Evolutionary conservation across 1,140 invertebrate species (phyloP).

Genomic region (Tetramorium alpestre): DNA sequence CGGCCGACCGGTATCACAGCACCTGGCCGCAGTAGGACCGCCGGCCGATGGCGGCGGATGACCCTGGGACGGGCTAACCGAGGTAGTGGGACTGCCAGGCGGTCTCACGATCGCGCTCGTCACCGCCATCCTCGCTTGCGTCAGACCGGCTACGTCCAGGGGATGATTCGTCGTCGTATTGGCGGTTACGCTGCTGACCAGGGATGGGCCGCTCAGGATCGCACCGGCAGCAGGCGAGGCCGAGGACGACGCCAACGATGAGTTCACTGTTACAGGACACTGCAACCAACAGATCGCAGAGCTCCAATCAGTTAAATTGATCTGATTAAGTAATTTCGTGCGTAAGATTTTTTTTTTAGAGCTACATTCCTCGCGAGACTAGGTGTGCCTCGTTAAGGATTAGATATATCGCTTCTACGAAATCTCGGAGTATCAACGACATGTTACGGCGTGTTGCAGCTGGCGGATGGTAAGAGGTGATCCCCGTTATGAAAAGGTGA

Average conservation of each 20-base stretch:
- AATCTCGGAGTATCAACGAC: neutral
- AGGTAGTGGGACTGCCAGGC: constrained; percentile 82
- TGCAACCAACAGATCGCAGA: constrained; percentile 70
- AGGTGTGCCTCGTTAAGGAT: neutral
- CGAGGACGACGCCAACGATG: constrained; percentile 88
- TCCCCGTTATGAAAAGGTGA: constrained; percentile 53
- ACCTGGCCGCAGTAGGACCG: constrained; percentile 87
- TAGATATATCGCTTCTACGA: neutral
- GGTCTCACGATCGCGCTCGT: constrained; percentile 83
- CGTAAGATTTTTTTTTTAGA: neutral
- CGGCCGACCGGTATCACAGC: constrained; percentile 96
- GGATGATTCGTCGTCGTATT: constrained; percentile 76
- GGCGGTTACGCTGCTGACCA: constrained; percentile 82
- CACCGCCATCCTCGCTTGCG: constrained; percentile 85
- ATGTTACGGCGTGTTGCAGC: constrained; percentile 49
- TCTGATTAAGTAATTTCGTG: neutral
- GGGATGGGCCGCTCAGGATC: constrained; percentile 82
- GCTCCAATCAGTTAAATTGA: neutral
- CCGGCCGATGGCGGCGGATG: constrained; percentile 86
- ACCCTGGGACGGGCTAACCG: constrained; percentile 84
- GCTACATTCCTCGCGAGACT: neutral
- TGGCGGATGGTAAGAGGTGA: constrained; percentile 51
- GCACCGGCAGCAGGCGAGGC: constrained; percentile 86
- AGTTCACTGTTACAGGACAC: constrained; percentile 85
- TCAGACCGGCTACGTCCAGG: constrained; percentile 82